These are phyloP conservation scores for Eulemur mongoz DNA, from an alignment of 2,797 vertebrate genomes.

Conservation along the genomic window DNA sequence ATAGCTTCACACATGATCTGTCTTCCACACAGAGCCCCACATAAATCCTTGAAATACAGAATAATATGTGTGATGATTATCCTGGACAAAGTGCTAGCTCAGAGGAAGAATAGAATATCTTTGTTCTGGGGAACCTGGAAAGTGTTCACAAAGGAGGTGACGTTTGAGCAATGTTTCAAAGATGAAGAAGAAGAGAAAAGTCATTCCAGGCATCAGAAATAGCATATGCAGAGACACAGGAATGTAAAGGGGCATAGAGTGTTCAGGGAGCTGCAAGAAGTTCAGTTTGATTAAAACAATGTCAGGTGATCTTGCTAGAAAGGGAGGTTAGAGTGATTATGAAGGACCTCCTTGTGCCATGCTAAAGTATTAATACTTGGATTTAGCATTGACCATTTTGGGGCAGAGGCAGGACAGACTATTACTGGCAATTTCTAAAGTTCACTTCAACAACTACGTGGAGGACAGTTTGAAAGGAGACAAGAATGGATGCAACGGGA, in stretches of 20 bases:
- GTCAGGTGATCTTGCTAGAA: not conserved
- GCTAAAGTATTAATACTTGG: not conserved
- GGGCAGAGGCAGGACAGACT: not conserved
- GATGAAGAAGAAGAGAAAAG: not conserved
- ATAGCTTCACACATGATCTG: not conserved
- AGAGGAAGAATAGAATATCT: not conserved
- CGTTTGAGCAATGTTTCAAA: conserved; percentile 16
- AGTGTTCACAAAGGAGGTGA: not conserved
- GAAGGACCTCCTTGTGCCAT: not conserved
- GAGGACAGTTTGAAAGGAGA: conserved; percentile 22
- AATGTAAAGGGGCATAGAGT: not conserved
- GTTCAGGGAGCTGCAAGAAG: conserved; percentile 23
- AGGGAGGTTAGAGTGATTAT: not conserved
- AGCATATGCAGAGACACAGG: not conserved
- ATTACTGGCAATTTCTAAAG: conserved; percentile 29
- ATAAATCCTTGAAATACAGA: not conserved
- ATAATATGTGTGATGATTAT: conserved; percentile 16
- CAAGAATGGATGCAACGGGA: not conserved
- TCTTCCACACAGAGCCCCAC: not conserved
- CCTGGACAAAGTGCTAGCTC: not conserved
- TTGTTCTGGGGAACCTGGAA: not conserved
- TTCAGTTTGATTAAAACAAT: conserved; percentile 21
- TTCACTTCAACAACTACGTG: not conserved
- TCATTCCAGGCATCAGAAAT: not conserved
- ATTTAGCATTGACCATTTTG: not conserved